Percentiles rank a stretch among this genome's conserved stretches.
phyloP scores from a whole-genome alignment of 2,797 vertebrate species.

The Epinephelus coioides region DNA sequence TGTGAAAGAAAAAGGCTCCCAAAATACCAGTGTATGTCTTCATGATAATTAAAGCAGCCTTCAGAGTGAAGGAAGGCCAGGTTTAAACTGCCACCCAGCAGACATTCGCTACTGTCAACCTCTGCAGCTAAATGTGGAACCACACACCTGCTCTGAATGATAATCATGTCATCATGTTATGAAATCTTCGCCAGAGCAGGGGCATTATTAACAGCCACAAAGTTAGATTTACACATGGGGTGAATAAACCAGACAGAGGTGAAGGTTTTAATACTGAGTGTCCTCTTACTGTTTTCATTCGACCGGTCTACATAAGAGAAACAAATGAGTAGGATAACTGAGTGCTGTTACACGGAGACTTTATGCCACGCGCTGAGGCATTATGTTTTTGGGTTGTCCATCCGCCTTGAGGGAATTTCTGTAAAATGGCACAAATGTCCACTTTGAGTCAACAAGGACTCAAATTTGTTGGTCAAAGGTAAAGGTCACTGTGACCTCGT shows the following conservation, averaged over 20 bases:
- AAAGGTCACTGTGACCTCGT: too few species aligned
- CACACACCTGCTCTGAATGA: not conserved
- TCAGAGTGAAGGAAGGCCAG: not conserved
- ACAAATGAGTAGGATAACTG: too few species aligned
- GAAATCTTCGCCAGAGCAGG: not conserved
- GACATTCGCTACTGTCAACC: slow-evolving; percentile 1
- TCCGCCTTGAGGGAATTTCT: too few species aligned
- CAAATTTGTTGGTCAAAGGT: too few species aligned
- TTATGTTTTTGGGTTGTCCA: too few species aligned
- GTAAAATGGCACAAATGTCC: too few species aligned
- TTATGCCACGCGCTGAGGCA: too few species aligned
- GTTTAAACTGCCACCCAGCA: slow-evolving; percentile 37
- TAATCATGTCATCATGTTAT: not conserved
- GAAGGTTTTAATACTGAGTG: not conserved
- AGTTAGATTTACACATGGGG: not conserved
- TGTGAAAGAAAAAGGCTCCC: slow-evolving; percentile 18
- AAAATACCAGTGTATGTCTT: slow-evolving; percentile 17
- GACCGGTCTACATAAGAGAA: not conserved
- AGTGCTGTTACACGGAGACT: too few species aligned
- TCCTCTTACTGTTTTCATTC: not conserved
- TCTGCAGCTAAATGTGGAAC: not conserved
- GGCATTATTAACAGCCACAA: not conserved
- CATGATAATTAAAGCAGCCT: slow-evolving; percentile 30
- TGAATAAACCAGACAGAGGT: not conserved
- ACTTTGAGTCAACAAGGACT: too few species aligned